Base-by-base conservation (phyloP, 1,140 invertebrate genomes). In the Dendrolimus kikuchii region DNA sequence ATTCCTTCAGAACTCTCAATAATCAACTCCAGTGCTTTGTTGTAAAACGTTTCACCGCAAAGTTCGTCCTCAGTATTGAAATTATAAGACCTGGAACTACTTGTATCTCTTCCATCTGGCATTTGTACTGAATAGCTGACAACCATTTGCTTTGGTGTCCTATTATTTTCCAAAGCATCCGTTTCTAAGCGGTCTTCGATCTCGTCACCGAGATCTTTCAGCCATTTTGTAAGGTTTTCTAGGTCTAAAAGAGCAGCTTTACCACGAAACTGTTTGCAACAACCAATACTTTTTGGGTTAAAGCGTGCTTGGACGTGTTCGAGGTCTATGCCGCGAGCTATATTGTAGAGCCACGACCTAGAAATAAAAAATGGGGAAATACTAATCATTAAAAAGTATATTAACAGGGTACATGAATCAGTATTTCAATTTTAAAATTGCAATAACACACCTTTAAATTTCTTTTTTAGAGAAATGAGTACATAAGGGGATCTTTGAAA, bases 191-290 rank as follows among this genome's bases (percentile, higher is more conserved):
- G 89, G 77, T 98, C 95, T 45, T 91, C 90, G 40, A 98, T 90
- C 89, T 99, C 97, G 40, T 90, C 90, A 0, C 93, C 88, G 5
- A 99, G 84, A 73, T 96, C 93, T 38, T 82, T 86, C 0, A 97
- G 79, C 97, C 97, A 98, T 72, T 94, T 92, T 44, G 88, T 88
- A 47, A 98, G 90, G 62, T 92, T 91, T 52, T 94, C 90, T 54
- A 90, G 81, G 3, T 92, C 92, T 5, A 86, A 84, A 9, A 99
- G 89, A n/a, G 92, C 91, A 58, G 91, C 90, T 77, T 92, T 93
- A 0, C 97, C 97, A 7, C 91, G 90, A 81, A 99, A 98, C 66
- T 95, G 96, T 88, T 99, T 99, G 71, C 95, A 96, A 71, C 96
- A 98, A 0, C 96, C 97, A 64, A 99, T 97, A 40, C 96, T 98